A percentile compares a stretch with the other conserved stretches of the same genome.
Conservation (phyloP, 2,113 vertebrate species). For the Oreocharis arfaki region DNA sequence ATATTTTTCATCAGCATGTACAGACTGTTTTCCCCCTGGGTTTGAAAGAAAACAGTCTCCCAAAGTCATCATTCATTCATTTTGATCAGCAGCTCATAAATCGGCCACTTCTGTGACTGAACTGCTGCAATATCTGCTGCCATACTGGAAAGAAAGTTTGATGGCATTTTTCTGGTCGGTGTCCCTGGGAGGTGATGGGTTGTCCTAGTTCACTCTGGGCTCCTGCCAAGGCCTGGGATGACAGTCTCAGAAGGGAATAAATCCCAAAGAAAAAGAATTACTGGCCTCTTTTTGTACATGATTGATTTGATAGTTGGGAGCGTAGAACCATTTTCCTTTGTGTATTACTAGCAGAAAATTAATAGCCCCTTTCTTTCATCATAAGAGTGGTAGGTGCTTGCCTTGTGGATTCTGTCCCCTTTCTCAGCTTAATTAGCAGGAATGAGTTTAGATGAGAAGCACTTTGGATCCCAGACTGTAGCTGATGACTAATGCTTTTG, state of each 20-base stretch:
- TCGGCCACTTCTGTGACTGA: neutral
- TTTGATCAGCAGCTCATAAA: neutral
- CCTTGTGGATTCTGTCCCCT: neutral
- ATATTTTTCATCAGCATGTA: neutral
- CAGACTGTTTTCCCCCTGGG: neutral
- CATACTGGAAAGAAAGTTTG: neutral
- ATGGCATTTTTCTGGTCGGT: accelerated
- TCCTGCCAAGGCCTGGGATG: neutral
- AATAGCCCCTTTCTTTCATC: neutral
- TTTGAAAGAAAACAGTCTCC: neutral
- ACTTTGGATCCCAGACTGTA: neutral
- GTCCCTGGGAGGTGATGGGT: neutral
- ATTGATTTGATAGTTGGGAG: neutral
- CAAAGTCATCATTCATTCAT: neutral
- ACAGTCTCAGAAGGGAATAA: neutral
- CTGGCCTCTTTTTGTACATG: neutral
- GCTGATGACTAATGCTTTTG: neutral
- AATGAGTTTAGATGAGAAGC: neutral
- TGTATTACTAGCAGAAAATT: neutral
- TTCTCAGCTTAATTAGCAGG: neutral
- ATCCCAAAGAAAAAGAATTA: neutral
- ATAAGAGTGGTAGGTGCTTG: neutral
- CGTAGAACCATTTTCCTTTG: neutral
- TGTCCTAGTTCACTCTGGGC: neutral
- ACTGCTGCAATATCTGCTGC: neutral